Conservation (phyloP, 2,797 vertebrate species). For the Myiotriccus ornatus region DNA sequence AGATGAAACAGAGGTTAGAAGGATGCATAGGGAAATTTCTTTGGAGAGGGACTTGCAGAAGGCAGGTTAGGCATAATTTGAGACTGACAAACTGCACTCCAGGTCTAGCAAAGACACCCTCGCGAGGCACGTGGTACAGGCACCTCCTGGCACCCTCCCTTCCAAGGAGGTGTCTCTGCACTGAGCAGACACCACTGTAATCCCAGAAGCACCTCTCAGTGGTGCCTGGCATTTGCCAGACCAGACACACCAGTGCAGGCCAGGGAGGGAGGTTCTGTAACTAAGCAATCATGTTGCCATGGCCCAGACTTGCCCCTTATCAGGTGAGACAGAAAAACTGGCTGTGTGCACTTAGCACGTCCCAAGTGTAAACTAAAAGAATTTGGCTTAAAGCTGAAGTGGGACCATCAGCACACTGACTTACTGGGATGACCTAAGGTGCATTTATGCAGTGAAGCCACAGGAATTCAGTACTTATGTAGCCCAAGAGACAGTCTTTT, state of each 20-base stretch:
- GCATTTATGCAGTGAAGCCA: not conserved
- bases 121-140: not conserved
- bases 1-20: not conserved
- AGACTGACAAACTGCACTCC: not conserved
- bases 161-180: not conserved
- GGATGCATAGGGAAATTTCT: not conserved
- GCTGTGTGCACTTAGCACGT: not conserved
- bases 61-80: not conserved
- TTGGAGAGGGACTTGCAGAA: not conserved
- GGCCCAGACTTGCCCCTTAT: not conserved
- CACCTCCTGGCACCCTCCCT: not conserved
- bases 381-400: not conserved
- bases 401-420: not conserved
- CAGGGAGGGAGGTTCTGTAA: not conserved
- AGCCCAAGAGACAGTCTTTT: not conserved
- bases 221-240: not conserved
- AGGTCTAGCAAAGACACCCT: not conserved
- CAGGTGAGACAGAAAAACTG: not conserved
- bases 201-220: not conserved
- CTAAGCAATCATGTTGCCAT: rapidly evolving
- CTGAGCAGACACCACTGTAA: rapidly evolving
- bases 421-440: not conserved
- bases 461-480: not conserved
- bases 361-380: not conserved
- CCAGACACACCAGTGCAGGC: not conserved